Conservation (phyloP, 2,113 vertebrate genomes). For the Willisornis vidua region DNA sequence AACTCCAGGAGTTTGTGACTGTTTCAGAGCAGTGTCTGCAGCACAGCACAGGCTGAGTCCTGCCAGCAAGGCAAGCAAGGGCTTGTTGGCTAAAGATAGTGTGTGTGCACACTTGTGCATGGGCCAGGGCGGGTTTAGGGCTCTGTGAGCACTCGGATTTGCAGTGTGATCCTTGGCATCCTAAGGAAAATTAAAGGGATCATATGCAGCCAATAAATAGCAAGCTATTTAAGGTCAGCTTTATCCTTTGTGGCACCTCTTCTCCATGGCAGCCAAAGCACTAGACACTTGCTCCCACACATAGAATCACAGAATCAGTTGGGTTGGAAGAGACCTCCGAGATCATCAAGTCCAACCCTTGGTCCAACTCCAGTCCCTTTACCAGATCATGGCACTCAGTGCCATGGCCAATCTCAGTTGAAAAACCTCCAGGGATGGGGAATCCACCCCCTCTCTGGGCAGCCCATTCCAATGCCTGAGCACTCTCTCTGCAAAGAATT, state of each 20-base stretch:
- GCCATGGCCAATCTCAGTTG: too few species aligned
- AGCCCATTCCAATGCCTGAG: too few species aligned
- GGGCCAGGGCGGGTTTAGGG: background rate
- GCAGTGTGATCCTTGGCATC: background rate
- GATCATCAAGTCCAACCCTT: too few species aligned
- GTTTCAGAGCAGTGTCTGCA: background rate
- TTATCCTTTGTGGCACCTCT: background rate
- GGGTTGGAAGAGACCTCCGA: too few species aligned
- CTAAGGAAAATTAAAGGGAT: background rate
- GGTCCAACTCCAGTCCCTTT: too few species aligned
- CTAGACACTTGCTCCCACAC: background rate
- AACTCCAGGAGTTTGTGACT: background rate
- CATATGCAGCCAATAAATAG: background rate
- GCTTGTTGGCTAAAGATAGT: background rate
- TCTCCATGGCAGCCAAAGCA: background rate
- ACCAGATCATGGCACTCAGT: too few species aligned
- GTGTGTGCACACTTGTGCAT: accelerated
- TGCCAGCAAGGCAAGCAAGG: conserved; percentile 25
- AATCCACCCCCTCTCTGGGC: too few species aligned
- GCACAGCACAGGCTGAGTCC: background rate
- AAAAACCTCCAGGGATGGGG: too few species aligned
- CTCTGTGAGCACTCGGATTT: background rate
- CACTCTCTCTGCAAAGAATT: too few species aligned
- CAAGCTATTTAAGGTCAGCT: background rate
- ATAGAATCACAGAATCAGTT: too few species aligned